Evolutionary conservation across 30 jellyfish, hydroid and myxozoan species (phyloP), one percentile per base, ranked within the genome.

Genomic region (Chrysaora quinquecirrha): DNA sequence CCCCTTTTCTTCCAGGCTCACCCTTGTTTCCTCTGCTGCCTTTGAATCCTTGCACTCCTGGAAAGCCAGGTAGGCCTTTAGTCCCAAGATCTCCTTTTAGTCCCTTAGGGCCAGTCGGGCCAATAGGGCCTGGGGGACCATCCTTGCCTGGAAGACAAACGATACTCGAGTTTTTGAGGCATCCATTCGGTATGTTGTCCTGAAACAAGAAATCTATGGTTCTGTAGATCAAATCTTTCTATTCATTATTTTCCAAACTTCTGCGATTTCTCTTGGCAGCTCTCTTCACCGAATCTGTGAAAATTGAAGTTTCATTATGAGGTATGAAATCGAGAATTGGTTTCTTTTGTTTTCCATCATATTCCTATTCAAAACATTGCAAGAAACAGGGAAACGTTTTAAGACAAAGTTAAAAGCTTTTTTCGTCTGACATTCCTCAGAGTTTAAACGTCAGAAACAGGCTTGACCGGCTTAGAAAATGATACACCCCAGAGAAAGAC

Each of bases 101-200:
- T 1, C 74, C 74, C 25, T 20, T 20, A 34, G 47, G 46, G 32
- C 74, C 74, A 16, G 34, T 34, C 27, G 60, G 78, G 23, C 78
- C 78, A 12, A 12, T 22, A 29, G 78, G 63, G 21, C 78, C 78
- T n/a, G 49, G 75, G 25, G 33, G 46, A 9, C 75, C 75, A 6
- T 29, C 30, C 78, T 66, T 30, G 25, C 78, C 78, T 11, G 78
- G 78, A 7, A 66, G 30, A 23, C 78, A 66, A 32, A 66, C 27
- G 30, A 66, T 66, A 16, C 54, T 66, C 19, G 78, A 24, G 16
- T 66, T 66, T 34, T 43, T 24, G 14, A 66, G 27, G 54, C 78
- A 66, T 29, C 30, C 19, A 22, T 14, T 27, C 11, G 78, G 78
- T 0, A 66, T 30, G 23, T 30, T 30, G 27, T 66, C 27, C 24